Percentiles rank a stretch among this genome's conserved stretches.
Conservation (phyloP, 1,140 invertebrate species). For the Drosophila santomea region DNA sequence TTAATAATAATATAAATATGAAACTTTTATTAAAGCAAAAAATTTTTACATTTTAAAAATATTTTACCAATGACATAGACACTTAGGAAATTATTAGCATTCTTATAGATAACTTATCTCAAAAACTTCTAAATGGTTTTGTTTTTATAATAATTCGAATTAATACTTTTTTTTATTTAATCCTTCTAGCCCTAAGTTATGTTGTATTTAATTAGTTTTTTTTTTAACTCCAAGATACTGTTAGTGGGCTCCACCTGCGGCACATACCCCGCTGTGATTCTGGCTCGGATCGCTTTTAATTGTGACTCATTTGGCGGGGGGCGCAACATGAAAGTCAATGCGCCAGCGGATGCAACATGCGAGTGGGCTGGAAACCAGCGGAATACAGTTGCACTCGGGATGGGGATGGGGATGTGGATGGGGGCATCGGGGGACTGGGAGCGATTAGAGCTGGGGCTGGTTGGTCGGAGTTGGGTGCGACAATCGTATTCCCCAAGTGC, state of each 20-base stretch:
- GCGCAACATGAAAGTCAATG: slow-evolving; percentile 49
- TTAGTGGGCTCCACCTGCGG: not conserved
- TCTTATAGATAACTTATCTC: too few species aligned
- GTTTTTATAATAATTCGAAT: too few species aligned
- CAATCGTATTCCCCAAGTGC: slow-evolving; percentile 38
- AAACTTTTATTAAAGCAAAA: not conserved
- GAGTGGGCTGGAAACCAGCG: slow-evolving; percentile 22
- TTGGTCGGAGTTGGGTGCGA: slow-evolving; percentile 31
- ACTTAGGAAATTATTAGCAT: too few species aligned
- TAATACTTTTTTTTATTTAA: too few species aligned
- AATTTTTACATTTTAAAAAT: too few species aligned
- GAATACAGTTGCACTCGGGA: slow-evolving; percentile 16
- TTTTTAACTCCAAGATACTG: not conserved
- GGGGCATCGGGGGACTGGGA: slow-evolving; percentile 1
- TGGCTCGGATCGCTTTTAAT: slow-evolving; percentile 57
- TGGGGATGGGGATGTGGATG: not conserved
- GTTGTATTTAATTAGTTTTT: too few species aligned
- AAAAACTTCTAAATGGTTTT: too few species aligned
- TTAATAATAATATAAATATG: not conserved
- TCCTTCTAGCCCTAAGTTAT: too few species aligned
- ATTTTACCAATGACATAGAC: too few species aligned
- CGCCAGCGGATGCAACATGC: slow-evolving; percentile 60
- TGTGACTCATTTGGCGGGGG: slow-evolving; percentile 64
- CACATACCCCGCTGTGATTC: not conserved
- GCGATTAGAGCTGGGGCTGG: slow-evolving; percentile 41